Evolutionary conservation across 2,797 vertebrate genomes (phyloP).

Genomic region (Ispidina lecontei): DNA sequence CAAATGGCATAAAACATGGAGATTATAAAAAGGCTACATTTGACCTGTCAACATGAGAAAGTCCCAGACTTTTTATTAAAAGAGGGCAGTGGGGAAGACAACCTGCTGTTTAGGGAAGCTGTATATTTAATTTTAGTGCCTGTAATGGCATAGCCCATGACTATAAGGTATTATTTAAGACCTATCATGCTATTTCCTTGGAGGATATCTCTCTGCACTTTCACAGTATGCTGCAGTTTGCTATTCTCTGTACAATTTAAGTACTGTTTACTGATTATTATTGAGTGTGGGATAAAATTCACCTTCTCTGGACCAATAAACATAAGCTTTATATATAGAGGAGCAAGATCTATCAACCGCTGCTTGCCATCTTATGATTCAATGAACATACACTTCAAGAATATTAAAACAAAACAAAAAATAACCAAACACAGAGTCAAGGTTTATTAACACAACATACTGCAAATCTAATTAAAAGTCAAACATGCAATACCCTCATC

Average conservation of each 20-base stretch:
- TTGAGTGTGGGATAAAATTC: constrained; percentile 25
- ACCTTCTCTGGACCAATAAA: constrained; percentile 17
- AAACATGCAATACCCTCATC: constrained; percentile 77
- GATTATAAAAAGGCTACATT: constrained; percentile 16
- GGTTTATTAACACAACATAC: constrained; percentile 71
- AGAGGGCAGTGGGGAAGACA: constrained; percentile 32
- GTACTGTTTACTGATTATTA: constrained; percentile 57
- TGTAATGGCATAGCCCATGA: constrained; percentile 26
- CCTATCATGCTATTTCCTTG: constrained; percentile 12
- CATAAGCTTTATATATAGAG: background rate
- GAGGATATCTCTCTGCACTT: constrained; percentile 26
- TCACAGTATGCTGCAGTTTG: constrained; percentile 25
- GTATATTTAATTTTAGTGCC: constrained; percentile 48
- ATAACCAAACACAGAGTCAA: background rate
- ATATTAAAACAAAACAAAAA: constrained; percentile 17
- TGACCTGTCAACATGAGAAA: constrained; percentile 36
- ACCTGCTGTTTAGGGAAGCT: constrained; percentile 37
- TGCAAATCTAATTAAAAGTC: constrained; percentile 82
- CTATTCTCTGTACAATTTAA: constrained; percentile 38
- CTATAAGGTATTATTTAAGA: constrained; percentile 47
- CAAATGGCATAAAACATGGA: background rate
- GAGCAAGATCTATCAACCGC: background rate
- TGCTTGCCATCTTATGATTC: background rate
- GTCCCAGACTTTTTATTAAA: constrained; percentile 33
- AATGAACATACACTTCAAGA: background rate